These are phyloP conservation scores for Mellivora capensis DNA, from an alignment of 2,113 vertebrate species.

Conservation along the genomic window DNA sequence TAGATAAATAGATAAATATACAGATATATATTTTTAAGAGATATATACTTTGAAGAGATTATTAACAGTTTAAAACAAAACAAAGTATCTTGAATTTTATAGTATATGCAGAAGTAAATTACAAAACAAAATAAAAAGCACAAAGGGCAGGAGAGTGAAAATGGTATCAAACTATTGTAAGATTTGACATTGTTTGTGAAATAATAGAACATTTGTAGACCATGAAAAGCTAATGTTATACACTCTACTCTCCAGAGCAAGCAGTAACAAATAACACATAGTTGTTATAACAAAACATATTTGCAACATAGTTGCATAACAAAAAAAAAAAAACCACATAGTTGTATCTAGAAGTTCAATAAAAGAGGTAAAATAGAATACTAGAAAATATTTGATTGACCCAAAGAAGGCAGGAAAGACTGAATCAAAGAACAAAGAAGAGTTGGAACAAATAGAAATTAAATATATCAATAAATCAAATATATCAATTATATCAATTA, in stretches of 20 bases:
- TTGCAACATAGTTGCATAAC: no score
- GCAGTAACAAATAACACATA: background rate
- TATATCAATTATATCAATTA: background rate
- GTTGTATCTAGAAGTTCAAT: background rate
- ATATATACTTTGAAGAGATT: background rate
- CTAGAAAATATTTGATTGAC: background rate
- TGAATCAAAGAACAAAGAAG: background rate
- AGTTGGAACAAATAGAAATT: background rate
- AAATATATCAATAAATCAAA: background rate
- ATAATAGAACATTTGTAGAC: background rate
- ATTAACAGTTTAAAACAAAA: background rate
- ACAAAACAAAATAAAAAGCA: background rate
- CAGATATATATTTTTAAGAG: background rate
- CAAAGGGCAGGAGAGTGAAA: background rate
- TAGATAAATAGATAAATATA: background rate
- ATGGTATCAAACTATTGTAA: background rate
- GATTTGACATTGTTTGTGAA: background rate
- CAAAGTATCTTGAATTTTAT: background rate
- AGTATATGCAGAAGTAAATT: background rate
- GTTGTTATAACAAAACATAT: no score
- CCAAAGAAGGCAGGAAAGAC: background rate
- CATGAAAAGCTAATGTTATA: background rate
- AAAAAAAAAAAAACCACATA: no score
- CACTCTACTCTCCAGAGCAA: background rate
- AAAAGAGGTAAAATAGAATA: background rate